Evolutionary conservation across 2,113 vertebrate species (phyloP).

Genomic region (Periophthalmus modestus): DNA sequence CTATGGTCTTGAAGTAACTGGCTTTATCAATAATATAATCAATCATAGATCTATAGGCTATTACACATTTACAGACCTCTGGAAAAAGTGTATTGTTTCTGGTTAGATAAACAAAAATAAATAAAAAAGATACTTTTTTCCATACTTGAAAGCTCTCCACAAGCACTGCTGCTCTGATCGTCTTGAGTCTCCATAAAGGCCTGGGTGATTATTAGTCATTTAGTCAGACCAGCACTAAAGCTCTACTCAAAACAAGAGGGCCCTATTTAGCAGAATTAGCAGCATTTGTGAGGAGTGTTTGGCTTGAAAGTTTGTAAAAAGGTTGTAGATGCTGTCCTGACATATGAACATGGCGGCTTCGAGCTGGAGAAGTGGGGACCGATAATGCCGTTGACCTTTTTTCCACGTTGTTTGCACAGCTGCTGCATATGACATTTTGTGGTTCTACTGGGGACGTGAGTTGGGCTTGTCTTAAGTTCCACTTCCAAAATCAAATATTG

Average conservation of each 20-base stretch:
- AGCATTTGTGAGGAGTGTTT: constrained; percentile 15
- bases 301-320: background rate
- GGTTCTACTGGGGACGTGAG: background rate
- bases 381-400: background rate
- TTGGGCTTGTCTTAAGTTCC: background rate
- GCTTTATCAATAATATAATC: no score
- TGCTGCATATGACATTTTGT: constrained; percentile 7
- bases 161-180: background rate
- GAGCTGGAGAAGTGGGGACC: background rate
- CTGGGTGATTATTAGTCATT: background rate
- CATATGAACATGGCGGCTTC: background rate
- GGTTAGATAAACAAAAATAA: background rate
- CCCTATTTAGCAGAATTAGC: constrained; percentile 34
- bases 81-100: no score
- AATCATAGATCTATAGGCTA: no score
- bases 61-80: no score
- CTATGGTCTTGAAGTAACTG: no score
- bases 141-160: constrained; percentile 10
- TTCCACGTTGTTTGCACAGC: background rate
- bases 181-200: constrained; percentile 1
- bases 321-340: background rate
- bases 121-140: background rate
- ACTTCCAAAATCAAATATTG: background rate
- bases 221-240: constrained; percentile 9
- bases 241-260: constrained; percentile 16